phyloP scores from a whole-genome alignment of 2,113 vertebrate species.

The Rostratula benghalensis region DNA sequence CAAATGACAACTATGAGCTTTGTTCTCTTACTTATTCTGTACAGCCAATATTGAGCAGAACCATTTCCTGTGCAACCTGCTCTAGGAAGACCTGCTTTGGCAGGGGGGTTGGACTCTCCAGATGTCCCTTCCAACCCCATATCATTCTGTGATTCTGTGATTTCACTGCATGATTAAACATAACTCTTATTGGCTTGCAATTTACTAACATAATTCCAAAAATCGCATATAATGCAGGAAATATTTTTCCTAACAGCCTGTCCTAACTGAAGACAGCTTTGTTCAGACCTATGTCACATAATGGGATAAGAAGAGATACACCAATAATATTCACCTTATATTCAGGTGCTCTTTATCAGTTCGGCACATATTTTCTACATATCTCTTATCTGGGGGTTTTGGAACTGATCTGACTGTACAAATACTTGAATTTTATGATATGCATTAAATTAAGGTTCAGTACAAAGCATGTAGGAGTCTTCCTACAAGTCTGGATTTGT shows the following conservation, averaged over 20 bases:
- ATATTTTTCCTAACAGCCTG: neutral
- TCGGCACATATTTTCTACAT: neutral
- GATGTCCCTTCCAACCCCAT: too few species aligned
- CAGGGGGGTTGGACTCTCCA: too few species aligned
- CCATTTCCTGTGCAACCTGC: too few species aligned
- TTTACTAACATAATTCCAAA: neutral
- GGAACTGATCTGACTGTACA: neutral
- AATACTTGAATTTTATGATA: neutral
- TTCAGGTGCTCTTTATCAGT: neutral
- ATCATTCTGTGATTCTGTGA: too few species aligned
- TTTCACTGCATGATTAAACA: neutral
- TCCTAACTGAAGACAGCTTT: neutral
- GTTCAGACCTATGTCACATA: neutral
- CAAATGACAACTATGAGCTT: neutral
- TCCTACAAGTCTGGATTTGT: neutral
- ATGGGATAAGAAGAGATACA: neutral
- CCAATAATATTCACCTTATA: neutral
- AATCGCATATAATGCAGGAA: neutral
- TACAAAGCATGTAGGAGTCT: neutral
- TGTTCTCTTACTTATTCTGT: slow-evolving; percentile 4
- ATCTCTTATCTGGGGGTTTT: neutral
- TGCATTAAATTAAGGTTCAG: neutral
- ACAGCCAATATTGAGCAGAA: neutral
- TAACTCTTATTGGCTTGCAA: neutral
- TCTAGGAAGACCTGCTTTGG: too few species aligned